phyloP scores from a whole-genome alignment of 92 coral and sea anemone species.

The Zoanthus solanderi region DNA sequence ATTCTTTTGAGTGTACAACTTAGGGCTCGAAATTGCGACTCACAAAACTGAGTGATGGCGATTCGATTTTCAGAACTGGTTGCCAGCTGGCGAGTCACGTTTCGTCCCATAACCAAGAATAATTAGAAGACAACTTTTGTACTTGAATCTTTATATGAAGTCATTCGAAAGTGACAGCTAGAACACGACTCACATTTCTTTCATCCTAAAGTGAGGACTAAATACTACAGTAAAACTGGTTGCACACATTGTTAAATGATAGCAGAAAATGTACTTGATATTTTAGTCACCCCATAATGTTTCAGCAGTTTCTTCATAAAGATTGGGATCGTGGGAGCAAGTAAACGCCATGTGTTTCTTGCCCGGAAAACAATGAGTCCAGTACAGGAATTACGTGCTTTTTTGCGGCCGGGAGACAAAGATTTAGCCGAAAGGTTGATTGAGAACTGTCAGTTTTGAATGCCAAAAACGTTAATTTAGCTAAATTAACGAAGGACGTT shows the following conservation, averaged over 20 bases:
- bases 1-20: background rate
- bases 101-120: background rate
- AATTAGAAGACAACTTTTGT: background rate
- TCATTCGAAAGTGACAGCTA: background rate
- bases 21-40: background rate
- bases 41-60: background rate
- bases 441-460: background rate
- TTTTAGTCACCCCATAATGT: background rate
- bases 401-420: background rate
- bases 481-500: background rate
- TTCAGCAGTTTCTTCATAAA: background rate
- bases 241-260: background rate
- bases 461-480: background rate
- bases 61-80: background rate
- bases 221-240: slow-evolving; percentile 1
- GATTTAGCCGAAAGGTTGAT: background rate
- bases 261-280: background rate
- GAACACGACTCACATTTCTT: slow-evolving; percentile 2
- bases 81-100: background rate
- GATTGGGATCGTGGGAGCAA: background rate
- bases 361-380: background rate
- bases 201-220: background rate
- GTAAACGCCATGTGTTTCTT: background rate
- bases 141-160: background rate
- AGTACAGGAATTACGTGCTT: background rate